A percentile compares a stretch with the other conserved stretches of the same genome.
Evolutionary conservation across 2,888 invertebrate genomes (phyloP).

Genomic region (Folsomia candida): DNA sequence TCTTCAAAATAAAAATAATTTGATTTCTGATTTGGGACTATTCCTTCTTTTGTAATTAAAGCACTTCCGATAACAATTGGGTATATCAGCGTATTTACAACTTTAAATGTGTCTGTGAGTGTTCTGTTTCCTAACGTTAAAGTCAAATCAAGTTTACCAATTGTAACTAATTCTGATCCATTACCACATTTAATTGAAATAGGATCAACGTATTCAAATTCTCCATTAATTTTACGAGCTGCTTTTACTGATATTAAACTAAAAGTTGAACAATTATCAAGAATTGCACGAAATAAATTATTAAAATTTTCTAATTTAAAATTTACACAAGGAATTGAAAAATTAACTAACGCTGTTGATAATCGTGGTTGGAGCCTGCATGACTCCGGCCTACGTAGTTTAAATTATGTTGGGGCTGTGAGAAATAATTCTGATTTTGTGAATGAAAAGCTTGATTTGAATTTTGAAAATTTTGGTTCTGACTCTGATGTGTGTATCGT

Average conservation of each 20-base stretch:
- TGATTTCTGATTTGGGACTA: constrained; percentile 8
- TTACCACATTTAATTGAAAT: too few relatives aligned
- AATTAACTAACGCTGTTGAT: too few relatives aligned
- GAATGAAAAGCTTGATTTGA: too few relatives aligned
- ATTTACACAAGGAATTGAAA: too few relatives aligned
- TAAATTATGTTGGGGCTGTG: too few relatives aligned
- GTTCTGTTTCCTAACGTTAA: constrained; percentile 15
- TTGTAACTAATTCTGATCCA: background rate
- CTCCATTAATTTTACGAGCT: background rate
- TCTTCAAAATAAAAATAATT: constrained; percentile 15
- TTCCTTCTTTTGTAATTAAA: constrained; percentile 9
- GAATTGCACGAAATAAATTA: too few relatives aligned
- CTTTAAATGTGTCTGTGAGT: constrained; percentile 13
- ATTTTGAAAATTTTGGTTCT: constrained; percentile 9
- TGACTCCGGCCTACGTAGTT: too few relatives aligned
- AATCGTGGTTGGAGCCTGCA: too few relatives aligned
- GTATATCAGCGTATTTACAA: constrained; percentile 5
- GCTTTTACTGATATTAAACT: constrained; percentile 5
- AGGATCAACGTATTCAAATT: too few relatives aligned
- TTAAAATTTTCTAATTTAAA: too few relatives aligned
- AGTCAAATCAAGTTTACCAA: constrained; percentile 10
- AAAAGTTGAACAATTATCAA: too few relatives aligned
- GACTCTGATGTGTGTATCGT: constrained; percentile 17
- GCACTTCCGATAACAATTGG: constrained; percentile 22
- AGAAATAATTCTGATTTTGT: too few relatives aligned